Evolutionary conservation across 2,888 invertebrate species (phyloP).

Genomic region (Epinotia bilunana): DNA sequence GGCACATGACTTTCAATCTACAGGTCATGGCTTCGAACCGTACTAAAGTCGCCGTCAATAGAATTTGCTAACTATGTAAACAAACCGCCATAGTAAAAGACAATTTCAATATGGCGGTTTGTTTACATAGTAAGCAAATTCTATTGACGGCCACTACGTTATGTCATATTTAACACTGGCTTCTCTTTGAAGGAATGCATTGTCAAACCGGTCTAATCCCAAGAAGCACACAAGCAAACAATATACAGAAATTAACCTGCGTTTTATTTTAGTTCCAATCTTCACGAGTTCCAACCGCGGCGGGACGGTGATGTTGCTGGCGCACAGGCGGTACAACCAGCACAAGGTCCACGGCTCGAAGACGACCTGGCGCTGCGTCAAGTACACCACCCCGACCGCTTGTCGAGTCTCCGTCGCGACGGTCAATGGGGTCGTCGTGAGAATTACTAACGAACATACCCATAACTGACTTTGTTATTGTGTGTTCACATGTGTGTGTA

Average conservation of each 20-base stretch:
- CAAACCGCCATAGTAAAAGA: too few relatives aligned
- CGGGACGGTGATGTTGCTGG: slow-evolving; percentile 35
- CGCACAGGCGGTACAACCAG: slow-evolving; percentile 48
- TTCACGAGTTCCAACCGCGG: slow-evolving; percentile 24
- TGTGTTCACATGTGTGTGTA: not conserved
- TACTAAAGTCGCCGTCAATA: too few relatives aligned
- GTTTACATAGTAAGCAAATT: too few relatives aligned
- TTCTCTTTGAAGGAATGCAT: too few relatives aligned
- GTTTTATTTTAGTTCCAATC: slow-evolving; percentile 18
- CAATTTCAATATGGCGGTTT: too few relatives aligned
- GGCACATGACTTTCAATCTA: too few relatives aligned
- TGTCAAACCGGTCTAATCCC: too few relatives aligned
- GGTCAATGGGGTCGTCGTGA: slow-evolving; percentile 22
- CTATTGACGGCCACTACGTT: too few relatives aligned
- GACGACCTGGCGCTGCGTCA: slow-evolving; percentile 49
- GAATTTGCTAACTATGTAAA: too few relatives aligned
- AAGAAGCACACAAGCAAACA: not conserved
- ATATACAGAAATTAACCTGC: not conserved
- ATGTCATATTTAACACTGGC: too few relatives aligned
- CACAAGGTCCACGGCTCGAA: slow-evolving; percentile 37
- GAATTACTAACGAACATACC: slow-evolving; percentile 6
- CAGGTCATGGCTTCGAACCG: too few relatives aligned
- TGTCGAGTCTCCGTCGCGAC: slow-evolving; percentile 34
- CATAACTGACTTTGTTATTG: not conserved
- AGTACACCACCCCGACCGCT: slow-evolving; percentile 9